Conservation (phyloP, 2,113 vertebrate genomes). For the Mesoclemmys tuberculata region DNA sequence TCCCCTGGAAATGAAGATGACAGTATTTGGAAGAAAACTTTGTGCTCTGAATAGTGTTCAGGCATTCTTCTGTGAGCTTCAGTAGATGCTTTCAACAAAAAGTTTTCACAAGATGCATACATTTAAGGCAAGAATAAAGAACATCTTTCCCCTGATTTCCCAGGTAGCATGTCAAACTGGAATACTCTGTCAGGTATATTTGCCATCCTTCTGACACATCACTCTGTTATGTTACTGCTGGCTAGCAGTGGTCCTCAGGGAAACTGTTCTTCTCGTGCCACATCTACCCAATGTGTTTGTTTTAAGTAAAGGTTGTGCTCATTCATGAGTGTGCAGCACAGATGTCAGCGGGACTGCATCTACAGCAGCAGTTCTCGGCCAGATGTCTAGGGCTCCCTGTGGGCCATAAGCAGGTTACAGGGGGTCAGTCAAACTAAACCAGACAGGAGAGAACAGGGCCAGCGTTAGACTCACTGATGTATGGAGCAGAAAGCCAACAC, state of each 20-base stretch:
- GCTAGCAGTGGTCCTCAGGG: neutral
- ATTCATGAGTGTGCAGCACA: neutral
- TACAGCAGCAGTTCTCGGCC: neutral
- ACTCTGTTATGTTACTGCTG: neutral
- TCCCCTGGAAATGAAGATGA: neutral
- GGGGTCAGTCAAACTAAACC: too few relatives aligned
- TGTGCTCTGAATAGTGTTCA: neutral
- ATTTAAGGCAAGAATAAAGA: neutral
- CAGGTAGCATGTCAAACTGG: conserved; percentile 1
- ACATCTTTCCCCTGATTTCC: neutral
- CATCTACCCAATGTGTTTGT: neutral
- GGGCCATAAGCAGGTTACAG: too few relatives aligned
- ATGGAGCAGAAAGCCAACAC: too few relatives aligned
- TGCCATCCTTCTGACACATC: neutral
- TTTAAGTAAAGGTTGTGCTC: neutral
- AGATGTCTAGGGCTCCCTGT: too few relatives aligned
- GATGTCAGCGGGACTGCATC: neutral
- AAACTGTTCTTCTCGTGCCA: neutral
- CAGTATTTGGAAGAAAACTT: neutral
- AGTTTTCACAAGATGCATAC: neutral
- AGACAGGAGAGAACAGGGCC: too few relatives aligned
- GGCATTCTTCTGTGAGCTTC: neutral
- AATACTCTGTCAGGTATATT: neutral
- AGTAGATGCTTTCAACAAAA: neutral
- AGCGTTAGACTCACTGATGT: too few relatives aligned